Evolutionary conservation across 2,113 vertebrate genomes (phyloP).

Genomic region (Aspiorhynchus laticeps): DNA sequence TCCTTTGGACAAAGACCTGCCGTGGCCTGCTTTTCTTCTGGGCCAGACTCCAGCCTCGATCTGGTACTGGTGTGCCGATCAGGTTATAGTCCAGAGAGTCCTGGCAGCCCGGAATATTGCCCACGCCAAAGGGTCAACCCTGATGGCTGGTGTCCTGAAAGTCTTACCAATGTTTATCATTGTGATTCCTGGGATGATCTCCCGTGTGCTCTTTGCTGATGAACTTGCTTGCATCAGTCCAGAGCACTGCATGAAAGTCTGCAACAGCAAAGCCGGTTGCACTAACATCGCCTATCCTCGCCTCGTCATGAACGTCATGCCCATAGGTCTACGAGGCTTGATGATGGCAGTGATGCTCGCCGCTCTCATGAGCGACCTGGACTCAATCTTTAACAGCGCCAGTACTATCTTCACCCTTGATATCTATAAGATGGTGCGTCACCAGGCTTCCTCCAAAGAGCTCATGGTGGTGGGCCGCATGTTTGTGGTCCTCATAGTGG

Average conservation of each 20-base stretch:
- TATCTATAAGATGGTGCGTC: conserved; percentile 88
- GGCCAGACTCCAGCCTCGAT: conserved; percentile 97
- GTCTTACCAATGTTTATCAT: conserved; percentile 97
- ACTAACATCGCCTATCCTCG: conserved; percentile 98
- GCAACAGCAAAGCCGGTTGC: conserved; percentile 92
- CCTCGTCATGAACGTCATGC: conserved; percentile 93
- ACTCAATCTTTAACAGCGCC: conserved; percentile 97
- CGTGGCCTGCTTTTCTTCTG: conserved; percentile 95
- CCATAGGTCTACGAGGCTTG: conserved; percentile 91
- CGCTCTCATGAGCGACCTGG: conserved; percentile 96
- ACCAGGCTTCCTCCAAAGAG: conserved; percentile 83
- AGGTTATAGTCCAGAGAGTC: conserved; percentile 97
- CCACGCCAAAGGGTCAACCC: conserved; percentile 92
- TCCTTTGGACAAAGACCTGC: conserved; percentile 91
- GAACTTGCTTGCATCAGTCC: conserved; percentile 95
- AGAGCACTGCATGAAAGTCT: conserved; percentile 95
- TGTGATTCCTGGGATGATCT: conserved; percentile 97
- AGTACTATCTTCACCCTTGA: conserved; percentile 98
- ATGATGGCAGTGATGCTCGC: conserved; percentile 99
- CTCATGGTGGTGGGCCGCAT: conserved; percentile 91
- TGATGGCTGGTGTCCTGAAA: conserved; percentile 96
- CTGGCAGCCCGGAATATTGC: conserved; percentile 93
- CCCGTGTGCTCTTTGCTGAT: conserved; percentile 89
- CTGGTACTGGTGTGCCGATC: conserved; percentile 99
- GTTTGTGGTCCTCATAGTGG: conserved; percentile 94